phyloP scores from a whole-genome alignment of 2,113 vertebrate species.

The Rhinoderma darwinii region DNA sequence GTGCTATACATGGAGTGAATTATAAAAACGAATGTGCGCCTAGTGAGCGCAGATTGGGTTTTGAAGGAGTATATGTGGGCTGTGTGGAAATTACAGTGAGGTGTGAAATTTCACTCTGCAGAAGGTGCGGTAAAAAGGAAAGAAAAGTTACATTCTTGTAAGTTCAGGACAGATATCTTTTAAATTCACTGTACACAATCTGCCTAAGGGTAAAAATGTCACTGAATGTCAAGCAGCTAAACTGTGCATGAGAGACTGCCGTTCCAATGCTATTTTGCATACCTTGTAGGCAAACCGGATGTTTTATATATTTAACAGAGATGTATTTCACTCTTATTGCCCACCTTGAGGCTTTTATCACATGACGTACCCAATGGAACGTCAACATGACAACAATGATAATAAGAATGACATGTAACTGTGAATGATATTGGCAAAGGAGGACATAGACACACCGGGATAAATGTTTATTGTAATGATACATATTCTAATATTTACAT shows the following conservation, averaged over 20 bases:
- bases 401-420: neutral
- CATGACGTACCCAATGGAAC: neutral
- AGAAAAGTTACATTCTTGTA: conserved; percentile 30
- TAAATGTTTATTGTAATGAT: neutral
- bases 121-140: conserved; percentile 4
- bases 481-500: neutral
- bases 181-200: conserved; percentile 56
- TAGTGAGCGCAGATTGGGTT: conserved; percentile 54
- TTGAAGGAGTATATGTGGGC: conserved; percentile 51
- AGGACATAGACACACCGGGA: neutral
- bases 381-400: conserved; percentile 25
- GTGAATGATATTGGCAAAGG: neutral
- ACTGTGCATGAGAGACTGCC: conserved; percentile 25
- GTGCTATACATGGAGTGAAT: conserved; percentile 48
- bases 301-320: conserved; percentile 40
- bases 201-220: conserved; percentile 51
- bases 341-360: conserved; percentile 26
- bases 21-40: conserved; percentile 52
- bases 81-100: conserved; percentile 45
- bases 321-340: conserved; percentile 26
- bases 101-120: conserved; percentile 57
- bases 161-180: conserved; percentile 63
- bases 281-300: conserved; percentile 43
- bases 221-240: conserved; percentile 56
- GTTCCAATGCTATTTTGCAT: conserved; percentile 36